Conservation (phyloP, 1,140 invertebrate genomes). For the Zaprionus kolodkinae region DNA sequence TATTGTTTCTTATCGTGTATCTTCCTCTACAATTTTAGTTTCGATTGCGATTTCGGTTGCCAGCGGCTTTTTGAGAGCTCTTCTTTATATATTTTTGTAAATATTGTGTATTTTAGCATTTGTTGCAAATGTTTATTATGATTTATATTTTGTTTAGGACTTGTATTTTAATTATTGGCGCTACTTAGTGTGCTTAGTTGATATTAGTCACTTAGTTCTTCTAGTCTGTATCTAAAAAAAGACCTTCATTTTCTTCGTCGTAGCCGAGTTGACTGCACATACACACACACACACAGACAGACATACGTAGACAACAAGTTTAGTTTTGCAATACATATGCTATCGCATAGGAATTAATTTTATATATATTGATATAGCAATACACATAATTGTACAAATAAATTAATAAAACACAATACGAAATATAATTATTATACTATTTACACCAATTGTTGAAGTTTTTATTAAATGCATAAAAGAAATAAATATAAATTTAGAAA, state of each 20-base stretch:
- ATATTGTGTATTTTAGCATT: slow-evolving; percentile 58
- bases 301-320: slow-evolving; percentile 12
- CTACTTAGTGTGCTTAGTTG: slow-evolving; percentile 69
- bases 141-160: slow-evolving; percentile 52
- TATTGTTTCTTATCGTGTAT: slow-evolving; percentile 53
- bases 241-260: slow-evolving; percentile 44
- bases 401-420: slow-evolving; percentile 66
- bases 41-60: slow-evolving; percentile 42
- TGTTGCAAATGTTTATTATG: slow-evolving; percentile 46
- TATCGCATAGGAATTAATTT: slow-evolving; percentile 32
- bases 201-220: slow-evolving; percentile 80
- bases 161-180: slow-evolving; percentile 60
- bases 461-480: not conserved
- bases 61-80: slow-evolving; percentile 35
- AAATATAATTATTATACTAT: slow-evolving; percentile 64
- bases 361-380: slow-evolving; percentile 58
- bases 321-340: slow-evolving; percentile 26
- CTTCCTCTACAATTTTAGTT: slow-evolving; percentile 18
- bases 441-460: slow-evolving; percentile 45
- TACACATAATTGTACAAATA: slow-evolving; percentile 76
- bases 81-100: slow-evolving; percentile 51
- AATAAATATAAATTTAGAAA: no score
- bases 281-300: not conserved
- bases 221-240: slow-evolving; percentile 77
- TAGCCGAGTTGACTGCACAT: slow-evolving; percentile 50